Evolutionary conservation across 2,113 vertebrate genomes (phyloP).

Genomic region (Saguinus imperator): DNA sequence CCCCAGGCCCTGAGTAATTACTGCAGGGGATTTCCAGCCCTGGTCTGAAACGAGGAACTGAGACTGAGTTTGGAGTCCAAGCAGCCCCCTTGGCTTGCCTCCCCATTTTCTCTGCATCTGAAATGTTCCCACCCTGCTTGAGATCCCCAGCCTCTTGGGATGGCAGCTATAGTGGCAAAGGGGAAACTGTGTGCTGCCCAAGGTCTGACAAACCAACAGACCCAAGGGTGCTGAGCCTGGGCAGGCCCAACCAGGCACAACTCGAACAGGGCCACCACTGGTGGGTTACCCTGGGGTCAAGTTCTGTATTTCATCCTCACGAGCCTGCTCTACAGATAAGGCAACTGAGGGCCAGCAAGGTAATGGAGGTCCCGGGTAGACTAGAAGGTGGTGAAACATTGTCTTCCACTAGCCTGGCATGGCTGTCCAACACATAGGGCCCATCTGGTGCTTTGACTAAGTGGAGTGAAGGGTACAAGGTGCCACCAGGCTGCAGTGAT

Average conservation of each 20-base stretch:
- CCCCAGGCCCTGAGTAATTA: background rate
- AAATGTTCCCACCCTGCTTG: background rate
- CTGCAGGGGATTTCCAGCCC: constrained; percentile 50
- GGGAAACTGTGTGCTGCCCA: background rate
- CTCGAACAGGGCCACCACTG: background rate
- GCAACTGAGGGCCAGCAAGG: background rate
- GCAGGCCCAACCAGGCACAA: background rate
- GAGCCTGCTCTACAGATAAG: background rate
- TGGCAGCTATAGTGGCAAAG: background rate
- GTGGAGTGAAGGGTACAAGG: background rate
- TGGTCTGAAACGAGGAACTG: constrained; percentile 39
- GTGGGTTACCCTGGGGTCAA: background rate
- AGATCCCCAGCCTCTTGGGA: background rate
- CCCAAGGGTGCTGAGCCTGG: background rate
- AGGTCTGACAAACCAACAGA: background rate
- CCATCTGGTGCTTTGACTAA: background rate
- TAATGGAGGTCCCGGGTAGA: background rate
- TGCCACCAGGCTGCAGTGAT: background rate
- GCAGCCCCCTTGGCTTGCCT: background rate
- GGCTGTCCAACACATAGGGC: background rate
- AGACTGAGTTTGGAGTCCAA: background rate
- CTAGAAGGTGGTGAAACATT: background rate
- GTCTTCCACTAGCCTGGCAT: background rate
- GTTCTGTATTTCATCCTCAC: background rate
- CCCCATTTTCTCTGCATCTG: background rate